Conservation (phyloP, 2,113 vertebrate genomes). For the Pogona vitticeps region DNA sequence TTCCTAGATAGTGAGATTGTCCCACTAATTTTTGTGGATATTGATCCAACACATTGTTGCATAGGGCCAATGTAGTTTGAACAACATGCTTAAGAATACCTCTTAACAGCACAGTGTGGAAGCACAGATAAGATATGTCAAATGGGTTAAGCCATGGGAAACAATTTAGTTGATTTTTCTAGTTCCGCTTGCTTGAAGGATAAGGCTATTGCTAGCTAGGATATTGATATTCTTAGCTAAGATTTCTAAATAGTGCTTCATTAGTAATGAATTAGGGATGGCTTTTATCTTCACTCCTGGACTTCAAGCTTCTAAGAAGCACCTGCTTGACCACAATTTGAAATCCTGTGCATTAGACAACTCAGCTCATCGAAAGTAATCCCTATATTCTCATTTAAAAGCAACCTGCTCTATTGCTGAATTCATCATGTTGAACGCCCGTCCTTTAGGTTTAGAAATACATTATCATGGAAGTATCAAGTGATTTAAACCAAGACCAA, state of each 20-base stretch:
- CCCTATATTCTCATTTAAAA: not conserved
- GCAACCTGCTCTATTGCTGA: rapidly evolving
- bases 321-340: not conserved
- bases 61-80: too few species aligned
- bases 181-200: not conserved
- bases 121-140: not conserved
- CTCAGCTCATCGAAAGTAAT: too few species aligned
- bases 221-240: not conserved
- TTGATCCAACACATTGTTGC: not conserved
- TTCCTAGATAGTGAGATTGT: not conserved
- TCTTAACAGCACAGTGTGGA: not conserved
- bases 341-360: not conserved
- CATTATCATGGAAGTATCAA: not conserved
- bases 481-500: slow-evolving; percentile 11
- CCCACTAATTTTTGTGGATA: not conserved
- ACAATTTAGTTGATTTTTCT: not conserved
- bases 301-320: not conserved
- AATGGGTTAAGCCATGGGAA: not conserved
- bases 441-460: not conserved
- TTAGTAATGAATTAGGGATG: not conserved
- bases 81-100: not conserved
- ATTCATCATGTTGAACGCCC: not conserved
- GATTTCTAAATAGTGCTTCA: not conserved
- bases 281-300: not conserved
- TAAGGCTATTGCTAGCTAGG: too few species aligned